phyloP scores from a whole-genome alignment of 2,888 invertebrate genomes.

The Latrodectus hesperus region DNA sequence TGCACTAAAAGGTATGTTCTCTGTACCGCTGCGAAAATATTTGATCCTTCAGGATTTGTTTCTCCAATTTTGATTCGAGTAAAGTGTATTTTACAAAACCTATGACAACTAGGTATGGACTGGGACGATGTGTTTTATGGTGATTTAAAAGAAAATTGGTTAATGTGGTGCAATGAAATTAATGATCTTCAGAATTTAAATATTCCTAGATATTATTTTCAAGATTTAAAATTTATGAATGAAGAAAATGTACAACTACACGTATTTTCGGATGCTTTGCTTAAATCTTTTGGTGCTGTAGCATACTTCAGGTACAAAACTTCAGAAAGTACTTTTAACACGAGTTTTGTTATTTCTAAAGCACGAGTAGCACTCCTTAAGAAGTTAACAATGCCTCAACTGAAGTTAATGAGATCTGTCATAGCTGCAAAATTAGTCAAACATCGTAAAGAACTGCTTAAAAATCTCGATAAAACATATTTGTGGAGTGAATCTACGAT shows the following conservation, averaged over 20 bases:
- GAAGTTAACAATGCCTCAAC: neutral
- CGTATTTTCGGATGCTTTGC: neutral
- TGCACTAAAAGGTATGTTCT: too few species aligned
- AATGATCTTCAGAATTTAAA: conserved; percentile 1
- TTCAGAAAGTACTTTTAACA: neutral
- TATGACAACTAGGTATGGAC: neutral
- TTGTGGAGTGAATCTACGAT: neutral
- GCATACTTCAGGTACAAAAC: neutral
- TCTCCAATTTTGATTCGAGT: too few species aligned
- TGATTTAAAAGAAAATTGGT: neutral
- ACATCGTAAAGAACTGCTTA: too few species aligned
- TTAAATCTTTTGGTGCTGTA: neutral
- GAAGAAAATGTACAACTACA: conserved; percentile 4
- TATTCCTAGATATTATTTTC: neutral
- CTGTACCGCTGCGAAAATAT: too few species aligned
- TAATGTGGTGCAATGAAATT: neutral
- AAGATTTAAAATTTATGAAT: neutral
- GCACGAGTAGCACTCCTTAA: neutral
- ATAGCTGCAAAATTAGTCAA: too few species aligned
- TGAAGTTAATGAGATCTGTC: too few species aligned
- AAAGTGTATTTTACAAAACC: neutral
- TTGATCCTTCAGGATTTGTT: too few species aligned
- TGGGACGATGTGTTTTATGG: neutral
- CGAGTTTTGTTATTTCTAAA: conserved; percentile 3
- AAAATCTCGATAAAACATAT: too few species aligned